Evolutionary conservation across 2,888 invertebrate species (phyloP), one percentile per base, ranked within the genome.

Genomic region (Drosophila pseudotakahashii): DNA sequence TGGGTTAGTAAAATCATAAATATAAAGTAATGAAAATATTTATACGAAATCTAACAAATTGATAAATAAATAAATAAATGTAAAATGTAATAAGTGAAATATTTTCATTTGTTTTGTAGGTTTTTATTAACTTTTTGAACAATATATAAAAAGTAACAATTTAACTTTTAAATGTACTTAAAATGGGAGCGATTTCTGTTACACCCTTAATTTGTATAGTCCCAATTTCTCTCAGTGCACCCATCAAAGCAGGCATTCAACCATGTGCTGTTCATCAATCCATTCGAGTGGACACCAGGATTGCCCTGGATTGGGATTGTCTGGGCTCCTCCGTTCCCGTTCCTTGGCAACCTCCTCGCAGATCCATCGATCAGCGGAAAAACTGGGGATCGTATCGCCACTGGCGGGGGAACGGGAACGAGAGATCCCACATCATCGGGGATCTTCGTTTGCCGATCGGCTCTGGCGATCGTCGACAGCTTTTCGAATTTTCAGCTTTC

Each of bases 401-500:
- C 19, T 6, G 41, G 16, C 30, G 30, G 30, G 30, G 30, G 7
- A 30, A 7, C 11, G 30, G 19, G 19, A 19, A 14, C 2, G 47
- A 48, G 32, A 5, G 16, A 16, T 32, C 32, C 14, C 48, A 10
- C 7, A 11, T 45, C 55, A 72, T 57, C 47, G 51, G 61, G 41
- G 11, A 23, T 52, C 51, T 53, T 61, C 68, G 55, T 26, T 32
- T 14, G 26, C 14, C 53, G 34, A n/a, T 47, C 54, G 61, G 45
- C 44, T 34, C 39, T 63, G 39, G 51, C 55, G 54, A 36, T 51
- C 75, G 63, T 52, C 57, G 59, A 64, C 44, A 51, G 54, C 73
- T 59, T 58, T 48, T 63, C 63, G 66, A 51, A 72, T 72, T 81
- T 84, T 87, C 81, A 69, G 66, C 50, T 55, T 60, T 73, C 62